Evolutionary conservation across 2,113 vertebrate genomes (phyloP), one percentile per base, ranked within the genome.

Genomic region (Donacobius atricapilla): DNA sequence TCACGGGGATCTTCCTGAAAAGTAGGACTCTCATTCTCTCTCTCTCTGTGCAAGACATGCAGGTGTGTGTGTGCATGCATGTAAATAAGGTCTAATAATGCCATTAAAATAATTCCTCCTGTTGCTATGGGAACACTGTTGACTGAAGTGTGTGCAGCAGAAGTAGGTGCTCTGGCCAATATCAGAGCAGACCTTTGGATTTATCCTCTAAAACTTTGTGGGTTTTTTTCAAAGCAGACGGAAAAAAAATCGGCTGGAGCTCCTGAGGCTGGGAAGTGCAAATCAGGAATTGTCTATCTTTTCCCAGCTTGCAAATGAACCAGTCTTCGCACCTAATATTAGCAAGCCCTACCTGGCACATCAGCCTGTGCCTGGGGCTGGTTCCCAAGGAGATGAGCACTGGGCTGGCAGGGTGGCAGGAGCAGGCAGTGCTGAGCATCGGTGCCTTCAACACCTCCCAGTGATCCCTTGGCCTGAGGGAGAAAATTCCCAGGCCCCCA

Each of bases 41-140:
- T 31, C 33, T 45, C 22, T 54, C 15, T 56, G 33, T 10, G 17
- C 63, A 56, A 17, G 21, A 56, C 42, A 13, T n/a, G 45, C 69
- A 77, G 42, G 47, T 78, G 78, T 51, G 40, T 51, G 44, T 56
- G 76, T 50, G 31, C 18, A 23, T 51, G 81, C 77, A 85, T 83
- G 68, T 35, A 95, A 94, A 92, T 65, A 64, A 45, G 27, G 15
- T 48, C 39, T 58, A 91, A 75, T 72, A 91, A 86, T 56, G 72
- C 42, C 35, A 75, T 85, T 78, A 69, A 87, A 84, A 75, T 65
- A 93, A 91, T 80, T 94, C 50, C 13, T 82, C 14, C 19, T 40
- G 80, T 96, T 93, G 83, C 94, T 77, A 83, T 81, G 79, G 78
- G 70, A 96, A 86, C 89, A 65, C 50, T 48, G 20, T 22, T 60